These are phyloP conservation scores for Chymomyza caudatula DNA, from an alignment of 2,888 invertebrate species.

Conservation along the genomic window DNA sequence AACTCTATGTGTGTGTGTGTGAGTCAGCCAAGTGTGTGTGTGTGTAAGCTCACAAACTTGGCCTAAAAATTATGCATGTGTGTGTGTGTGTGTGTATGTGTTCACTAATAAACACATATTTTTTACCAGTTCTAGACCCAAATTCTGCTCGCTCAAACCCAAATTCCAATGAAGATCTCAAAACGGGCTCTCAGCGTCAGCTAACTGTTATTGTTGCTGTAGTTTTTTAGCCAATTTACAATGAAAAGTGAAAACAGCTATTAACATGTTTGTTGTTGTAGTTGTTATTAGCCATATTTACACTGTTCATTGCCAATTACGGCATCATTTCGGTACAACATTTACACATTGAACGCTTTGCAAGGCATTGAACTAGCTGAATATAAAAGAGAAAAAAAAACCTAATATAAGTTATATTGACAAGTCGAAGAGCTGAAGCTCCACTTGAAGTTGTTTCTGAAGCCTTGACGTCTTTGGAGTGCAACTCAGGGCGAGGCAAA, in stretches of 20 bases:
- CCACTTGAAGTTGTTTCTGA: background rate
- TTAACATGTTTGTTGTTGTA: conserved; percentile 5
- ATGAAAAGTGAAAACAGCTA: conserved; percentile 45
- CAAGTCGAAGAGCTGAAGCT: background rate
- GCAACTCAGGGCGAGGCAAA: background rate
- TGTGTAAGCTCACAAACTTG: background rate
- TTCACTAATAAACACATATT: background rate
- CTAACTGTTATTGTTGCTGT: background rate
- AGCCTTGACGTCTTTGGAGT: background rate
- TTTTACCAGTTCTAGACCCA: conserved; percentile 11
- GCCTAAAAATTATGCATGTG: background rate
- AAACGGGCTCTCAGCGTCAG: background rate
- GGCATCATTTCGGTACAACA: conserved; percentile 9
- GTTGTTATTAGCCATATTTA: background rate
- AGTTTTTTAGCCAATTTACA: conserved; percentile 21
- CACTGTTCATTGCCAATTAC: conserved; percentile 29
- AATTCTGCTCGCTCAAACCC: background rate
- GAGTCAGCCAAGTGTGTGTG: background rate
- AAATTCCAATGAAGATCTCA: background rate
- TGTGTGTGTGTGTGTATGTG: background rate
- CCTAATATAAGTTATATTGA: background rate
- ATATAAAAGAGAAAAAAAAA: background rate
- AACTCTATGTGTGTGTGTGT: background rate
- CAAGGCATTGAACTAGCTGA: conserved; percentile 25
- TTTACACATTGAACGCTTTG: conserved; percentile 12